Evolutionary conservation across 1,140 invertebrate genomes (phyloP), one percentile per base, ranked within the genome.

Genomic region (Pteromalus puparum): DNA sequence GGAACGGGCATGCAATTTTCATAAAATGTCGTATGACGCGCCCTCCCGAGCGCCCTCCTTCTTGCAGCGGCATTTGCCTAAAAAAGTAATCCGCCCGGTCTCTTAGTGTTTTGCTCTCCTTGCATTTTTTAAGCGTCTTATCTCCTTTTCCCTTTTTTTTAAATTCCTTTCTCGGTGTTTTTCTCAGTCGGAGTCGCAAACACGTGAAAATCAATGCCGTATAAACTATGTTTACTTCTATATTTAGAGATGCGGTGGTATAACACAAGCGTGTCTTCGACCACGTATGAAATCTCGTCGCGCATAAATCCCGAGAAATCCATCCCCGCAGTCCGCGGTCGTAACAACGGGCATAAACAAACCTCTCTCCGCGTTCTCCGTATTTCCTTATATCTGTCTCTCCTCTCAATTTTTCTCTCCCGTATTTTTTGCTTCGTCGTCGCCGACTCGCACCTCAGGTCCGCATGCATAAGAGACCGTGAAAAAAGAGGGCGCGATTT

Each of bases 1-100:
- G 86, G 80, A 88, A 87, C 86, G 83, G 84, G 87, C 84, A 85
- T 91, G 89, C 88, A 91, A 91, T 91, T 91, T 91, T 92, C 89
- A 91, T 91, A 90, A 90, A 91, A 91, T 90, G 87, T 85, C 84
- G 70, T 76, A 81, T 79, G 68, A 81, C 67, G 61, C 72, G 30
- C 83, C n/a, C n/a, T n/a, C n/a, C n/a, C n/a, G n/a, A n/a, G 30
- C 0, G 78, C 79, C 70, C 42, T 65, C 42, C 30, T 30, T 73
- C 74, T 76, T 67, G 83, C 82, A 72, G 24, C 65, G 53, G 34
- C 77, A 77, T 85, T 87, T 82, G 84, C 87, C 87, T 88, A 87
- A 88, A 90, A 88, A 88, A 89, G 87, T 90, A 90, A 87, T 90
- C 85, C 85, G 9, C 13, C 38, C 24, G 53, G 13, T 76, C n/a